Conservation (phyloP, 2,888 invertebrate genomes). For the Leuctra nigra region DNA sequence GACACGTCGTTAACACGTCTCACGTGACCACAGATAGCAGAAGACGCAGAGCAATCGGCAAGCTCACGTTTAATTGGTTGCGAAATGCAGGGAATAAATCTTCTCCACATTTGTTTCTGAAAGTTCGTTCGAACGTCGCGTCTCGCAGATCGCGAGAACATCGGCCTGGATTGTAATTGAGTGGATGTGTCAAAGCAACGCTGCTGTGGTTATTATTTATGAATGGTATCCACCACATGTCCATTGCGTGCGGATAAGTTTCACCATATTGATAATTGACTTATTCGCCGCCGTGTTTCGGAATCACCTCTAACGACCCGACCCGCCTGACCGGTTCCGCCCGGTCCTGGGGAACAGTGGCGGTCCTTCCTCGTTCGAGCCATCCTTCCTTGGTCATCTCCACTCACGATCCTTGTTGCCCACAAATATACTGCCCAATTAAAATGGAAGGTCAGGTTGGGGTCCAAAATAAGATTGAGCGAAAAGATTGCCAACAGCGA, state of each 20-base stretch:
- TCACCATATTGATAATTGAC: conserved; percentile 7
- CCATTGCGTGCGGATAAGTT: conserved; percentile 4
- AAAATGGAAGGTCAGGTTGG: conserved; percentile 8
- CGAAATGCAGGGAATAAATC: too few relatives aligned
- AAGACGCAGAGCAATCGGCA: too few relatives aligned
- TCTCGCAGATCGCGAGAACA: neutral
- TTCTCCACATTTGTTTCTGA: too few relatives aligned
- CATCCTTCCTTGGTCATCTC: neutral
- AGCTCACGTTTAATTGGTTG: too few relatives aligned
- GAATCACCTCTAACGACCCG: neutral
- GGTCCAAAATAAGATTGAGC: neutral
- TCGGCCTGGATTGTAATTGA: conserved; percentile 2
- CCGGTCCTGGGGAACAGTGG: neutral
- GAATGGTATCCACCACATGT: neutral
- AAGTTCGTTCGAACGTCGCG: neutral
- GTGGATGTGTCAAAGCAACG: conserved; percentile 2
- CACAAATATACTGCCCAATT: conserved; percentile 6
- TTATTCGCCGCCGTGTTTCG: neutral
- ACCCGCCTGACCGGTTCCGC: neutral
- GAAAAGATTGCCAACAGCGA: neutral
- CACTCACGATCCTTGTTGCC: neutral
- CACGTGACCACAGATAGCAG: too few relatives aligned
- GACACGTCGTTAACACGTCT: too few relatives aligned
- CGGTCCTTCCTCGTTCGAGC: neutral
- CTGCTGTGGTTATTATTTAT: neutral